A percentile compares a stretch with the other conserved stretches of the same genome.
Conservation (phyloP, 2,797 vertebrate genomes). For the Glyptemys insculpta region DNA sequence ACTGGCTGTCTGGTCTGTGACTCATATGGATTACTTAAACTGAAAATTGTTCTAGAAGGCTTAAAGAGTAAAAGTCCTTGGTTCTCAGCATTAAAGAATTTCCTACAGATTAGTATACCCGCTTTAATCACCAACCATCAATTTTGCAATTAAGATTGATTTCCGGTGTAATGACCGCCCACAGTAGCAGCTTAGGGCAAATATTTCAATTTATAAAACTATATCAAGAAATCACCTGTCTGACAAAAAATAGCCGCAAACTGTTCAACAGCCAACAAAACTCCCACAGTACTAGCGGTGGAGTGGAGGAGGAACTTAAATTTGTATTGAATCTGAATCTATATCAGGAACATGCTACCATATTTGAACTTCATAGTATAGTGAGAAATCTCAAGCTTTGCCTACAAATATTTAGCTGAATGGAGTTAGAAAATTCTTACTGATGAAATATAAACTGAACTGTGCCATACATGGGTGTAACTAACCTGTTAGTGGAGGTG, state of each 20-base stretch:
- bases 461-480: neutral
- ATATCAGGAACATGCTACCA: neutral
- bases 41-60: neutral
- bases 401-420: neutral
- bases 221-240: neutral
- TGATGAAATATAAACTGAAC: neutral
- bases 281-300: neutral
- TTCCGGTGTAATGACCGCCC: slow-evolving; percentile 32
- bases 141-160: slow-evolving; percentile 62
- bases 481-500: neutral
- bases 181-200: slow-evolving; percentile 1
- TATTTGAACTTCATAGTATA: neutral
- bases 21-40: neutral
- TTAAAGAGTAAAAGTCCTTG: neutral
- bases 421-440: neutral
- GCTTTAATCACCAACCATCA: neutral
- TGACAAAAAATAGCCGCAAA: neutral
- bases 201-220: slow-evolving; percentile 31
- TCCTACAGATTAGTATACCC: slow-evolving; percentile 44
- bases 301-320: neutral
- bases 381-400: neutral
- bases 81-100: neutral
- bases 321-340: neutral
- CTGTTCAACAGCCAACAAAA: neutral
- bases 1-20: neutral